These are phyloP conservation scores for Mus spicilegus DNA, from an alignment of 2,113 vertebrate species.

Conservation along the genomic window DNA sequence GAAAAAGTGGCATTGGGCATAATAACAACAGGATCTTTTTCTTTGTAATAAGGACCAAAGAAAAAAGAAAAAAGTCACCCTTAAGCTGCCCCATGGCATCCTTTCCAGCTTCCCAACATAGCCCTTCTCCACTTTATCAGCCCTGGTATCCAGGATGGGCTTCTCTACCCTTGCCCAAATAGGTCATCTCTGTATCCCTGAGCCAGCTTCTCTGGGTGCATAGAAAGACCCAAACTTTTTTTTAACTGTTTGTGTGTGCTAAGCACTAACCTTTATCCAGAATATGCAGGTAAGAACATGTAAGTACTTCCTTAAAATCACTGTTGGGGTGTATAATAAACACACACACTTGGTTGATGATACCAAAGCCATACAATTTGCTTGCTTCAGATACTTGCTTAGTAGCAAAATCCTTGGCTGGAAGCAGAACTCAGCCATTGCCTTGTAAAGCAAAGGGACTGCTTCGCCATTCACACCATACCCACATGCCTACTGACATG, in stretches of 20 bases:
- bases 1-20: not conserved
- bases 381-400: not conserved
- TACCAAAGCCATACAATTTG: not conserved
- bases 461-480: not conserved
- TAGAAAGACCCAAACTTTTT: not conserved
- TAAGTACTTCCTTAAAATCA: not conserved
- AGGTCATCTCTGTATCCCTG: not conserved
- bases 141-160: no score
- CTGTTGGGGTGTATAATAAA: not conserved
- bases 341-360: not conserved
- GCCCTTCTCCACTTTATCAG: not conserved
- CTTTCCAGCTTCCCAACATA: not conserved
- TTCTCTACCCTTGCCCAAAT: not conserved
- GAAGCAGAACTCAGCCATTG: not conserved
- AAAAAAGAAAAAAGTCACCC: not conserved
- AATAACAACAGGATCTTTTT: not conserved
- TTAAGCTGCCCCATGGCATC: not conserved
- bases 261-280: not conserved
- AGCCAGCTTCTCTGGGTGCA: not conserved
- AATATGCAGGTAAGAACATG: not conserved
- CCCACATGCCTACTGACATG: not conserved
- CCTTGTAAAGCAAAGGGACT: not conserved
- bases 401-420: conserved; percentile 17
- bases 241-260: not conserved
- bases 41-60: not conserved